Base-by-base conservation (phyloP, 2,888 invertebrate species). In the Abrostola triplasia region DNA sequence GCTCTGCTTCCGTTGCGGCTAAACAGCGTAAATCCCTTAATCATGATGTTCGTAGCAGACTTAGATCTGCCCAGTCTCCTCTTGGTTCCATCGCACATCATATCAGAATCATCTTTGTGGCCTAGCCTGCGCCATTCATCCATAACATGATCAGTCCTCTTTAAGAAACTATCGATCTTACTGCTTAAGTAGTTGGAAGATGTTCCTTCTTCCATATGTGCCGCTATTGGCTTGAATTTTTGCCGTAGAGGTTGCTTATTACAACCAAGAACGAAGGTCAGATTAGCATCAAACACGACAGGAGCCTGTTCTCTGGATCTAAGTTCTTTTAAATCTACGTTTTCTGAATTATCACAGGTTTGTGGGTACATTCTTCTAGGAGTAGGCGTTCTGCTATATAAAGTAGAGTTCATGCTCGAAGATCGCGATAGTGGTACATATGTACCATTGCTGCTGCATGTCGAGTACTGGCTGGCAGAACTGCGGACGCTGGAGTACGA, bases 111-210 rank as follows among this genome's bases (percentile, higher is more conserved):
- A 72, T 96, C 95, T 75, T 93, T 95, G 59, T 96, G 96, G 0
- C 97, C 97, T 55, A 97, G 81, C 69, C 96, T 95, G 62, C 96
- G 95, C 98, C 98, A 98, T 84, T 98, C 98, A 82, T 98, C 97
- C 96, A 97, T 97, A 0, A 98, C 96, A 88, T 98, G 98, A 90
- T 98, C 98, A 5, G 98, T 98, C 70, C 97, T 95, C 82, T 96
- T 96, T 40, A 98, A 92, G 82, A 98, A 98, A 83, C 96, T 97
- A 60, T 97, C 96, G 59, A 98, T 98, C 90, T 97, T 97, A 41
- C 95, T 95, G 38, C 96, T 96, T 13, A 98, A 92, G 76, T 96
- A 96, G 64, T 96, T 97, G 0, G 98, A 98, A 1, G 97, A 97
- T 0, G 98, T 98, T 53, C 96, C 95, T 42, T 97, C 96, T 84